These are phyloP conservation scores for Vombatus ursinus DNA, from an alignment of 2,113 vertebrate species.

Conservation along the genomic window DNA sequence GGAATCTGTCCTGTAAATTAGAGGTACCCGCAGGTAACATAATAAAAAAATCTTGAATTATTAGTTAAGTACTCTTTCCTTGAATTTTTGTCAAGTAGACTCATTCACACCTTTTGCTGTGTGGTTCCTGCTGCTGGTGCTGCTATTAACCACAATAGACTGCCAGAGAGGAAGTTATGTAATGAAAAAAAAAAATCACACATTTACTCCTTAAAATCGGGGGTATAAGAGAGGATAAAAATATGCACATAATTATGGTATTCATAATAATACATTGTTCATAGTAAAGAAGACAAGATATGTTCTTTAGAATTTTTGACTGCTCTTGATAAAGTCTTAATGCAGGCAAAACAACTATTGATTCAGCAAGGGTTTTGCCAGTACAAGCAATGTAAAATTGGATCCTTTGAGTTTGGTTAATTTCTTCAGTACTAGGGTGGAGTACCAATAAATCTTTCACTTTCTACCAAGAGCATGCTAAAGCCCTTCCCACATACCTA, in stretches of 20 bases:
- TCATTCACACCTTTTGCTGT: background rate
- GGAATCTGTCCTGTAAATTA: background rate
- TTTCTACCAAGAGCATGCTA: background rate
- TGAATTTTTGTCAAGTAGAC: background rate
- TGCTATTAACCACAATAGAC: accelerated
- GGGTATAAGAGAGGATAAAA: no score
- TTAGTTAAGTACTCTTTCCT: background rate
- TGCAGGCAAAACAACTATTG: accelerated
- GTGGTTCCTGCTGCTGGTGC: background rate
- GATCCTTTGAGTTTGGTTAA: background rate
- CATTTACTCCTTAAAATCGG: background rate
- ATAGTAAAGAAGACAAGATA: background rate
- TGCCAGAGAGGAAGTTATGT: background rate
- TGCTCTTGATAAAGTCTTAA: accelerated
- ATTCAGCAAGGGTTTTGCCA: background rate
- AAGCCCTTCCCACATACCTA: background rate
- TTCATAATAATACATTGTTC: accelerated
- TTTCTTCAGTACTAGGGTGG: background rate
- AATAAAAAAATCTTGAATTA: background rate
- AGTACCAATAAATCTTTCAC: background rate
- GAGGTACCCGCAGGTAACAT: background rate
- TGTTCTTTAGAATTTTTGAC: background rate
- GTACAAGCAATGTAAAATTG: background rate
- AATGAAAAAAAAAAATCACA: accelerated
- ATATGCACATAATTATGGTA: no score